Evolutionary conservation across 1,140 invertebrate species (phyloP).

Genomic region (Macrobrachium nipponense): DNA sequence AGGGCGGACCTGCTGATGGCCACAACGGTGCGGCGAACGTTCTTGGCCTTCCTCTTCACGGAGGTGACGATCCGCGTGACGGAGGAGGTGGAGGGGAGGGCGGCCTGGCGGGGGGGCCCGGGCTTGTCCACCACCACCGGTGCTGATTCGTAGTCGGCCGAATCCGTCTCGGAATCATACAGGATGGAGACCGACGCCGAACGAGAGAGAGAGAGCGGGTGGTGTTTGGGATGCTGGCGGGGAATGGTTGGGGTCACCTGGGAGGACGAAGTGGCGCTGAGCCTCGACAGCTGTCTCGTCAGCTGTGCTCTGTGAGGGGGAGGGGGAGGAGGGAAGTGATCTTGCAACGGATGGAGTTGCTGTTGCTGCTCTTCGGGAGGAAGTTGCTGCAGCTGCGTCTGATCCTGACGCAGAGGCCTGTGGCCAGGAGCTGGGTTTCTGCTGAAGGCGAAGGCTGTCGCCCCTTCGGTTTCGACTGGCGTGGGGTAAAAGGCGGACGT

Average conservation of each 20-base stretch:
- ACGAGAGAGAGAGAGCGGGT: neutral
- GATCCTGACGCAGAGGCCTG: neutral
- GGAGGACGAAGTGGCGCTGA: neutral
- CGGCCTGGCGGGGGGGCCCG: neutral
- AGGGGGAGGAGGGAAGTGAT: neutral
- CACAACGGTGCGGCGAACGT: neutral
- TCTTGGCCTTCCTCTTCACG: neutral
- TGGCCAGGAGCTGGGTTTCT: neutral
- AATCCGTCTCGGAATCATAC: slow-evolving; percentile 19
- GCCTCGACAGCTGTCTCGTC: neutral
- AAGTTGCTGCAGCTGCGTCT: neutral
- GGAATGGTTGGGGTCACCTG: neutral
- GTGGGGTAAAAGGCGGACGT: slow-evolving; percentile 3
- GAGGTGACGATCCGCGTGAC: too few species aligned
- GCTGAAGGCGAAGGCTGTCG: slow-evolving; percentile 14
- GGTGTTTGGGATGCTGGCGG: neutral
- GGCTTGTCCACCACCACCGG: neutral
- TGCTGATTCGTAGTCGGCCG: slow-evolving; percentile 30
- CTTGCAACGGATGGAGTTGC: neutral
- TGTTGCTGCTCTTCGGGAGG: neutral
- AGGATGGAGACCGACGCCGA: slow-evolving; percentile 9
- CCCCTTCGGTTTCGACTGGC: neutral
- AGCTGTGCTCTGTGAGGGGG: neutral
- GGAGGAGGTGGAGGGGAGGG: neutral
- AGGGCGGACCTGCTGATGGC: neutral